phyloP scores from a whole-genome alignment of 2,797 vertebrate genomes.

The Sylvilagus floridanus region DNA sequence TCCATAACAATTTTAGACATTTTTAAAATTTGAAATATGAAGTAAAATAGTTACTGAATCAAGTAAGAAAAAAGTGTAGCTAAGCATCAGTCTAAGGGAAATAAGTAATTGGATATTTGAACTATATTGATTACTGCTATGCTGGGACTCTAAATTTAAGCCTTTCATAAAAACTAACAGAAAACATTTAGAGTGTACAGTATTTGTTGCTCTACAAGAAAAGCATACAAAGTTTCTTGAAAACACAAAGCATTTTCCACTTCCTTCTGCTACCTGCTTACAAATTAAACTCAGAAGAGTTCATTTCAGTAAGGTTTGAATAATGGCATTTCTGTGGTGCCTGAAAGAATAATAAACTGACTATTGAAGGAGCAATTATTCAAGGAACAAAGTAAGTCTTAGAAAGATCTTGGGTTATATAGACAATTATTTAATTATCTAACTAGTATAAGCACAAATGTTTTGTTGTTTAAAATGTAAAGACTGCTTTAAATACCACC shows the following conservation, averaged over 20 bases:
- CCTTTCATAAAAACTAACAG: constrained; percentile 29
- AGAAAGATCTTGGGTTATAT: neutral
- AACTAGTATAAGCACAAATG: neutral
- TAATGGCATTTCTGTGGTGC: neutral
- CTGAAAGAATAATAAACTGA: neutral
- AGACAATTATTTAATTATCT: constrained; percentile 30
- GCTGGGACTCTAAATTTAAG: constrained; percentile 7
- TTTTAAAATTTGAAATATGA: constrained; percentile 30
- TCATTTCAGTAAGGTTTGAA: neutral
- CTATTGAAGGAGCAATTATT: constrained; percentile 3
- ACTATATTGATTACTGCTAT: constrained; percentile 29
- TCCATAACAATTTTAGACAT: neutral
- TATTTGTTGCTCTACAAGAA: constrained; percentile 2
- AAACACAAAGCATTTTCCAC: neutral
- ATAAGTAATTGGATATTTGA: neutral
- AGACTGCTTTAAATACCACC: neutral
- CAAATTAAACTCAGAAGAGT: constrained; percentile 23
- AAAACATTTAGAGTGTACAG: neutral
- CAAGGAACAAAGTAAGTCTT: constrained; percentile 35
- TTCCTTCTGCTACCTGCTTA: neutral
- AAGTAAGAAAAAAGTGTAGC: constrained; percentile 27
- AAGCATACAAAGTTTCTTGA: constrained; percentile 14
- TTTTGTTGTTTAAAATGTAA: constrained; percentile 38
- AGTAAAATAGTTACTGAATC: constrained; percentile 8
- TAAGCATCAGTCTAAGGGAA: neutral